Conservation (phyloP, 2,797 vertebrate species). For the Sorex maritimensis region DNA sequence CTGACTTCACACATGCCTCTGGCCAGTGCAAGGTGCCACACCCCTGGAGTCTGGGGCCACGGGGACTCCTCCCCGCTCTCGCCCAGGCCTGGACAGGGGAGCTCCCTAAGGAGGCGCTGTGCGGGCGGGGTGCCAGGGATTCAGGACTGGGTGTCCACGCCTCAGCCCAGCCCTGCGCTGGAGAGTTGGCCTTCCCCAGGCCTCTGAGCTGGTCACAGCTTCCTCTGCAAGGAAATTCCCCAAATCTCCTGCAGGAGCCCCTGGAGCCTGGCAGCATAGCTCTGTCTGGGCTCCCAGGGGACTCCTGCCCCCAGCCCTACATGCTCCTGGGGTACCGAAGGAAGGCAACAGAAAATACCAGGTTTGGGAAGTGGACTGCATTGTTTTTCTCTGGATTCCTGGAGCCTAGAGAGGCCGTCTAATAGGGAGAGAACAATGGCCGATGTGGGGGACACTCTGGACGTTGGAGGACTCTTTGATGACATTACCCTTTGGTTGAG, state of each 20-base stretch:
- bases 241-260: too few relatives aligned
- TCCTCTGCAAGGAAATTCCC: too few relatives aligned
- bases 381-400: slow-evolving; percentile 65
- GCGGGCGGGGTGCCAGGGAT: neutral
- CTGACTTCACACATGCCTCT: neutral
- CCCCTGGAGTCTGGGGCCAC: neutral
- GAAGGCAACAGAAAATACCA: slow-evolving; percentile 24
- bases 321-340: too few relatives aligned
- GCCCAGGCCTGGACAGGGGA: neutral
- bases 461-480: slow-evolving; percentile 44
- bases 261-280: too few relatives aligned
- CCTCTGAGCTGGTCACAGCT: neutral
- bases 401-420: slow-evolving; percentile 10
- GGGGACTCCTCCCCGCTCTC: neutral
- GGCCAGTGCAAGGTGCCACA: too few relatives aligned
- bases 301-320: too few relatives aligned
- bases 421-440: slow-evolving; percentile 54
- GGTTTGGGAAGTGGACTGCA: slow-evolving; percentile 26
- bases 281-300: too few relatives aligned
- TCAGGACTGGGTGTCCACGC: accelerated
- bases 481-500: slow-evolving; percentile 68
- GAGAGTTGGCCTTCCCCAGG: neutral
- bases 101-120: neutral
- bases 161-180: neutral
- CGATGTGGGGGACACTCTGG: slow-evolving; percentile 5